Conservation (phyloP, 2,888 invertebrate genomes). For the Netelia inedita region DNA sequence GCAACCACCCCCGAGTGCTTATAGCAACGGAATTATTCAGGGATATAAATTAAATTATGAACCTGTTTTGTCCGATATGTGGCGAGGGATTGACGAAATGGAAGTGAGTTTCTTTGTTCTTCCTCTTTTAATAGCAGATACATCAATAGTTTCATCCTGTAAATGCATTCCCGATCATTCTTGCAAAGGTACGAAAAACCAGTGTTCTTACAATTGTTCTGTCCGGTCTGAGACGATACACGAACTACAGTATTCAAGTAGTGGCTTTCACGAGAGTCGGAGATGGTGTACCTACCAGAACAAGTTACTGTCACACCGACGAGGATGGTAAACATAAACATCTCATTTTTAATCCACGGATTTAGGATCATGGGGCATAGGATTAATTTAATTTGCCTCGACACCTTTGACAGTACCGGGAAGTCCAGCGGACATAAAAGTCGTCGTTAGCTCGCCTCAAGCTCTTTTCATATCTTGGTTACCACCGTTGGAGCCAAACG, state of each 20-base stretch:
- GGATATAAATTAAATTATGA: constrained; percentile 91
- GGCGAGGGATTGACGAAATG: constrained; percentile 84
- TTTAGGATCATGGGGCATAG: background rate
- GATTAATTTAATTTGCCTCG: background rate
- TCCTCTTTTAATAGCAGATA: background rate
- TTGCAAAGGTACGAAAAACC: constrained; percentile 87
- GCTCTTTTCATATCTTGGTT: constrained; percentile 93
- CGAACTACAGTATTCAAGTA: constrained; percentile 93
- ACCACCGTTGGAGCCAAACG: constrained; percentile 91
- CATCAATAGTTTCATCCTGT: background rate
- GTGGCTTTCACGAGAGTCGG: constrained; percentile 92
- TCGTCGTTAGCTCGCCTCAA: constrained; percentile 90
- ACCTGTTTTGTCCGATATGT: constrained; percentile 88
- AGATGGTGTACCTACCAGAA: constrained; percentile 89
- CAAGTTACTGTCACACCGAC: constrained; percentile 91
- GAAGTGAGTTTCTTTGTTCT: constrained; percentile 77
- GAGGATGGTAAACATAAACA: constrained; percentile 89
- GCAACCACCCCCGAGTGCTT: constrained; percentile 91
- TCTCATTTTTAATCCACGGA: background rate
- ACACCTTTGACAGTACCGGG: constrained; percentile 88
- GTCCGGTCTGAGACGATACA: constrained; percentile 90
- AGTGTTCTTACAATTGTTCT: constrained; percentile 90
- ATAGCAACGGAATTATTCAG: constrained; percentile 91
- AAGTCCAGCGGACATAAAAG: constrained; percentile 92
- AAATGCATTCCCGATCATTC: background rate